phyloP scores from a whole-genome alignment of 92 coral and sea anemone genomes.

The Bergia sp. region DNA sequence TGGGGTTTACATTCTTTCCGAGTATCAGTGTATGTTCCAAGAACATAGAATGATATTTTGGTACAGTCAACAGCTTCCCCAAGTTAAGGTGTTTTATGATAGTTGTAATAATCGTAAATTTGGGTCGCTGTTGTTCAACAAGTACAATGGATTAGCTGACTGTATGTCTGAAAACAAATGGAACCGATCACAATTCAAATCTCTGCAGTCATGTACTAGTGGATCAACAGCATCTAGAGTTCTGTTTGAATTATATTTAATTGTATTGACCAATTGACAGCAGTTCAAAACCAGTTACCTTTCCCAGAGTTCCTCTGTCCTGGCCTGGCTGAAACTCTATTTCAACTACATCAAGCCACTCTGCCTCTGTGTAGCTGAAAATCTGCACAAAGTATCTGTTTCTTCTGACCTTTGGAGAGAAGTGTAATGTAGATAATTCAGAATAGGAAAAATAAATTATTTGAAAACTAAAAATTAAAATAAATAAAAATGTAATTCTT shows the following conservation, averaged over 20 bases:
- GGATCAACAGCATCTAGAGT: background rate
- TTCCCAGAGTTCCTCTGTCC: conserved; percentile 78
- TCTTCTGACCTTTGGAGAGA: conserved; percentile 69
- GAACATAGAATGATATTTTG: no score
- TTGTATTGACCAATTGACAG: no score
- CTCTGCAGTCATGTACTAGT: background rate
- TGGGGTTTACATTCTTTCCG: no score
- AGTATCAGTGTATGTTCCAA: no score
- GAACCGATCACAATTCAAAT: background rate
- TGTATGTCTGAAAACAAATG: background rate
- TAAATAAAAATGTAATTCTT: no score
- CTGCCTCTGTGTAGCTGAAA: conserved; percentile 83
- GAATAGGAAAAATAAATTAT: background rate
- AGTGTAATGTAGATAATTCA: background rate
- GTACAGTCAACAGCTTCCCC: no score
- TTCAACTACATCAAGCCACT: conserved; percentile 98
- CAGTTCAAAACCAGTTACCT: conserved; percentile 48
- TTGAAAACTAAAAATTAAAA: background rate
- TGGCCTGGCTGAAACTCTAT: conserved; percentile 95
- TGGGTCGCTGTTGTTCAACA: no score
- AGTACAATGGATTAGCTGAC: background rate
- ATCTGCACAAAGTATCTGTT: conserved; percentile 75
- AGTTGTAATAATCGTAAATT: no score
- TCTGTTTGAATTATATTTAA: background rate
- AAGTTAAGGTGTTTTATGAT: no score